These are phyloP conservation scores for Trogon melanurus DNA, from an alignment of 2,113 vertebrate genomes.

Conservation along the genomic window DNA sequence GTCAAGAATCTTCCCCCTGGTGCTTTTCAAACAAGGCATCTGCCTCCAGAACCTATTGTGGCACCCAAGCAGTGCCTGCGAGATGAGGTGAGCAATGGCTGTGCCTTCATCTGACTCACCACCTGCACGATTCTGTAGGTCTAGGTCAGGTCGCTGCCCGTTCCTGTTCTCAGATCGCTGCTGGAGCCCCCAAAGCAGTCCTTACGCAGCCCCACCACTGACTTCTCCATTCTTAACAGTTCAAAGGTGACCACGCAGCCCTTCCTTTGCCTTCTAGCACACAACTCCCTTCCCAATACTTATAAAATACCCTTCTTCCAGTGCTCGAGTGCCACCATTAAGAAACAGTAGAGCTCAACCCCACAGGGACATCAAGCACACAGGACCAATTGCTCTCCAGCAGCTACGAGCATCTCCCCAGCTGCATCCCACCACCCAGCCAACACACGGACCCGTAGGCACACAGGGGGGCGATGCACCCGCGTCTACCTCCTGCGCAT, in stretches of 20 bases:
- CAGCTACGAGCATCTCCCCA: background rate
- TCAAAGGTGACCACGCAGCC: background rate
- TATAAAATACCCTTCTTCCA: background rate
- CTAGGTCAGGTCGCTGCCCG: background rate
- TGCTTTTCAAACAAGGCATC: background rate
- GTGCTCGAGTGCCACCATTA: background rate
- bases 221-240: background rate
- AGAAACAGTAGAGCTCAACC: background rate
- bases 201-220: background rate
- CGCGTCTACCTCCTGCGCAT: accelerated
- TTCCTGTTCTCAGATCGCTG: background rate
- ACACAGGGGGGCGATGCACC: background rate
- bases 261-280: background rate
- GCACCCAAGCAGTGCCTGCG: background rate
- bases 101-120: background rate
- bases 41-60: background rate
- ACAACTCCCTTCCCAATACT: background rate
- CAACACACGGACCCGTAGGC: background rate
- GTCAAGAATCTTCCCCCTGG: background rate
- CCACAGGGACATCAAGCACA: background rate
- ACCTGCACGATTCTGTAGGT: background rate
- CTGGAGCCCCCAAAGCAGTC: background rate
- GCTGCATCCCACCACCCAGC: background rate
- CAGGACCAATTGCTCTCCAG: background rate
- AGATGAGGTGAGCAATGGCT: background rate